phyloP scores from a whole-genome alignment of 2,797 vertebrate species.

The Micromesistius poutassou region DNA sequence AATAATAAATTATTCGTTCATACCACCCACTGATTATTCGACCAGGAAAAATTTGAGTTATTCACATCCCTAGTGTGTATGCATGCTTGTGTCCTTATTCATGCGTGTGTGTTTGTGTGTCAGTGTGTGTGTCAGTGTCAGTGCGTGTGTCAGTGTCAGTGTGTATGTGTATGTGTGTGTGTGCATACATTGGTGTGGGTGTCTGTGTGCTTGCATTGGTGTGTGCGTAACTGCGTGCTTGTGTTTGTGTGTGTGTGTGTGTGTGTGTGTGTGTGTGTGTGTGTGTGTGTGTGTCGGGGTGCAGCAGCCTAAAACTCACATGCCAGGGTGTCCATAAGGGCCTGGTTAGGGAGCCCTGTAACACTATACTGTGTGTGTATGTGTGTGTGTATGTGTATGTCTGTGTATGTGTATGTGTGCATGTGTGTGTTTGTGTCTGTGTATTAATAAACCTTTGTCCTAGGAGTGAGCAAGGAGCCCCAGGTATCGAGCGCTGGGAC shows the following conservation, averaged over 20 bases:
- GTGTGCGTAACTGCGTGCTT: not conserved
- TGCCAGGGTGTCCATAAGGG: constrained; percentile 11
- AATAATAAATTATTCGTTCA: too few species aligned
- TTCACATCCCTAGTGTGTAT: too few species aligned
- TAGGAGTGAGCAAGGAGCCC: constrained; percentile 22
- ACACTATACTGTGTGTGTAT: not conserved
- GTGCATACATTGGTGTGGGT: not conserved
- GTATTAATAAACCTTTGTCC: constrained; percentile 30
- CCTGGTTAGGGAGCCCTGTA: not conserved
- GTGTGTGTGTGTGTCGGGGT: not conserved
- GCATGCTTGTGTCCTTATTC: not conserved
- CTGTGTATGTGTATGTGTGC: constrained; percentile 14
- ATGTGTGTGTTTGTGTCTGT: not conserved
- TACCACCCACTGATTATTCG: too few species aligned
- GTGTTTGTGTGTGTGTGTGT: not conserved
- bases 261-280: not conserved
- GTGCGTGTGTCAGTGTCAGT: not conserved
- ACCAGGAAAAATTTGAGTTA: too few species aligned
- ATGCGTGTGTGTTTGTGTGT: constrained; percentile 9
- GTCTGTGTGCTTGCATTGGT: not conserved
- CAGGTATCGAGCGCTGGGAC: constrained; percentile 20
- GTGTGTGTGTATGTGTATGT: not conserved
- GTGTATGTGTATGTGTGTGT: not conserved
- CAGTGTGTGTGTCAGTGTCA: not conserved
- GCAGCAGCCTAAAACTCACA: not conserved